phyloP scores from a whole-genome alignment of 2,113 vertebrate genomes.

The Epinephelus moara region DNA sequence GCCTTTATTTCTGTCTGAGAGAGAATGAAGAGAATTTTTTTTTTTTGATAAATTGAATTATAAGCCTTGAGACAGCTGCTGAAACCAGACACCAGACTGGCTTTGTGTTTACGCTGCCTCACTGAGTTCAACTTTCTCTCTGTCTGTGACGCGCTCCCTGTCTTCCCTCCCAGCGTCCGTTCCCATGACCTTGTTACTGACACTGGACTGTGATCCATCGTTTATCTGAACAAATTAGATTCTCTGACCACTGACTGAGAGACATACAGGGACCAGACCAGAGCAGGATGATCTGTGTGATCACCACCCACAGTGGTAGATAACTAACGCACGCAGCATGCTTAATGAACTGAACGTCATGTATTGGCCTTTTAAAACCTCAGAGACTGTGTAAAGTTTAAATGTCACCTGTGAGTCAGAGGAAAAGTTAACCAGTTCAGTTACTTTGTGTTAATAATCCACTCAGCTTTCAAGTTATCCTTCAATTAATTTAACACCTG shows the following conservation, averaged over 20 bases:
- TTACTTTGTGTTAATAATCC: not conserved
- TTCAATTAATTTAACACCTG: not conserved
- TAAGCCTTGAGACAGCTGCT: slow-evolving; percentile 60
- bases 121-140: slow-evolving; percentile 55
- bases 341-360: not conserved
- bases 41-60: slow-evolving; percentile 26
- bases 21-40: not conserved
- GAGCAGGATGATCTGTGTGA: slow-evolving; percentile 9
- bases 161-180: slow-evolving; percentile 60
- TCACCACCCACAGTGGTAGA: slow-evolving; percentile 12
- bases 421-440: not conserved
- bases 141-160: slow-evolving; percentile 53
- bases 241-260: slow-evolving; percentile 44
- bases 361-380: not conserved
- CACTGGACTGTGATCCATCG: slow-evolving; percentile 49
- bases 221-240: slow-evolving; percentile 59
- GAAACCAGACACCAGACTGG: slow-evolving; percentile 69
- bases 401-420: not conserved
- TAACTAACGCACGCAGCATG: not conserved
- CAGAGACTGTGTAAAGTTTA: not conserved
- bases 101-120: slow-evolving; percentile 67
- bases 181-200: slow-evolving; percentile 79
- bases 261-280: slow-evolving; percentile 7
- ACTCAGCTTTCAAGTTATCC: not conserved
- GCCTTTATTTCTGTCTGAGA: slow-evolving; percentile 5